A percentile compares a stretch with the other conserved stretches of the same genome.
phyloP scores from a whole-genome alignment of 2,113 vertebrate genomes.

The Aptenodytes patagonicus region DNA sequence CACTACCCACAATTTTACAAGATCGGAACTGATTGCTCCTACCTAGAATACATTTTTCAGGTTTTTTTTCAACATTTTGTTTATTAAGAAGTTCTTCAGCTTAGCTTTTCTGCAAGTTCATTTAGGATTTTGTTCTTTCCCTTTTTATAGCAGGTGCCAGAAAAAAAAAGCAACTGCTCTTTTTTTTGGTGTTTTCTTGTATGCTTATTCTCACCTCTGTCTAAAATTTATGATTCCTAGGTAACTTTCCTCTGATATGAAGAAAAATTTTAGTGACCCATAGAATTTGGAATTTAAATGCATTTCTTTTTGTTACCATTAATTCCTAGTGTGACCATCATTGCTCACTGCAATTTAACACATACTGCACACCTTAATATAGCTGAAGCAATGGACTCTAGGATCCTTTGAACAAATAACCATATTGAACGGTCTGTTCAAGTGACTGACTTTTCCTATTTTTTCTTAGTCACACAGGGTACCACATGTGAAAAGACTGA shows the following conservation, averaged over 20 bases:
- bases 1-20: neutral
- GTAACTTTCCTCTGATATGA: neutral
- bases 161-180: neutral
- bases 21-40: neutral
- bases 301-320: slow-evolving; percentile 19
- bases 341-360: slow-evolving; percentile 49
- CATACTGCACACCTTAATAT: slow-evolving; percentile 6
- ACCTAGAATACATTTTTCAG: neutral
- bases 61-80: neutral
- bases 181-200: neutral
- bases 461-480: neutral
- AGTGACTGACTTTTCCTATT: neutral
- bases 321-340: slow-evolving; percentile 37
- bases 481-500: neutral
- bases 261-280: slow-evolving; percentile 4
- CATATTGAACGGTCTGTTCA: neutral
- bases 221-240: neutral
- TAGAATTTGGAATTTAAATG: slow-evolving; percentile 33
- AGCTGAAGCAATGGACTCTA: neutral
- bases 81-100: neutral
- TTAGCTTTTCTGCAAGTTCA: neutral
- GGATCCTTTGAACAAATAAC: slow-evolving; percentile 14
- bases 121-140: neutral
- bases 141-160: neutral
- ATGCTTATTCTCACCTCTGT: neutral